Evolutionary conservation across 1,140 invertebrate genomes (phyloP), one percentile per base, ranked within the genome.

Genomic region (Papilio aristodemus): DNA sequence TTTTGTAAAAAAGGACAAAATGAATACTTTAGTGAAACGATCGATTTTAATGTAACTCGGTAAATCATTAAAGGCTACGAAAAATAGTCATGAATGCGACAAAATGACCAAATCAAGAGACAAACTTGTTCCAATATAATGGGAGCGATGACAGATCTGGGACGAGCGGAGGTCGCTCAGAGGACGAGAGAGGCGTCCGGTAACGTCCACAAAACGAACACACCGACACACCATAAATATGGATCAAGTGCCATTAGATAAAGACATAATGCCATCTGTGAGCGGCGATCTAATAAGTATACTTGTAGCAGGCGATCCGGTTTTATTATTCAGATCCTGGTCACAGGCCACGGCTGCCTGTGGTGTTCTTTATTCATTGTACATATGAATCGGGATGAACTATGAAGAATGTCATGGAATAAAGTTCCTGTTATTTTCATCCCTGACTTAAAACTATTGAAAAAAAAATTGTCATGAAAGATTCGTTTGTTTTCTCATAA

Each of bases 1-100:
- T 32, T 58, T 58, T 58, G 57, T 36, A 58, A 25, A 58, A 58
- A 54, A 58, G 25, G 57, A 58, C n/a, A 11, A 58, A 58, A n/a
- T 32, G 9, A n/a, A 11, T n/a, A 41, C 13, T 41, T 11, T 41
- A 41, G 9, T 41, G 9, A 41, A n/a, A 58, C 19, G 1, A 10
- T 22, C 7, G 13, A 58, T 58, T 9, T 36, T 58, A 32, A n/a
- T n/a, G n/a, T n/a, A 58, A 38, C 7, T 62, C 36, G 17, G 27
- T 62, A 38, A 62, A 37, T 62, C 59, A 62, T 62, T 37, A 38
- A 38, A 62, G 11, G 17, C 2, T 37, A 62, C 17, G n/a, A 36
- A 62, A 38, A 39, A 39, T 36, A 36, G 25, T 19, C 27, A 37
- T 37, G n/a, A 4, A 19, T 19, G 58, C 11, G 0, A 19, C 59